These are phyloP conservation scores for Crossaster papposus DNA, from an alignment of 53 echinoderm and acorn worm species.

Conservation along the genomic window DNA sequence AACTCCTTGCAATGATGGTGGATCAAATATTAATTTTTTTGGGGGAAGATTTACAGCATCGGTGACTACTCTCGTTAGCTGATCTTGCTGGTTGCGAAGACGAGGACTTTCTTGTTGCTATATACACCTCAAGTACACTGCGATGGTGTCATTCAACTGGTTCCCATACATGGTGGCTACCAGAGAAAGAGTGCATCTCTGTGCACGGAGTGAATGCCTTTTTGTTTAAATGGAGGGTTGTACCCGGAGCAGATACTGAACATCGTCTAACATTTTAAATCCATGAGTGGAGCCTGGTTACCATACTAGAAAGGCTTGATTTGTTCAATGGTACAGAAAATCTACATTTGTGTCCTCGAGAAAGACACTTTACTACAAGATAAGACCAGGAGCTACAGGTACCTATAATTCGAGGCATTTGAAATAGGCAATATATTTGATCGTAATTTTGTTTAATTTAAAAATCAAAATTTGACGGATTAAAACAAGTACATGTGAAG, in stretches of 20 bases:
- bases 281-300: too few relatives aligned
- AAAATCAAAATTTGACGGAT: too few relatives aligned
- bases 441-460: too few relatives aligned
- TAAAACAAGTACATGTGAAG: too few relatives aligned
- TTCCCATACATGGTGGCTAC: background rate
- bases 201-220: background rate
- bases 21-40: background rate
- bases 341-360: background rate
- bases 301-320: too few relatives aligned
- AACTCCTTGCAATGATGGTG: slow-evolving; percentile 1
- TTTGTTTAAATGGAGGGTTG: too few relatives aligned
- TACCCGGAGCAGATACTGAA: too few relatives aligned
- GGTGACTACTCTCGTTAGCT: background rate
- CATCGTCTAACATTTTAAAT: too few relatives aligned
- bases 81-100: background rate
- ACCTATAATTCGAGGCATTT: background rate
- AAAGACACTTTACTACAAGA: background rate
- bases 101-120: background rate
- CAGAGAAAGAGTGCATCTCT: background rate
- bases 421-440: too few relatives aligned
- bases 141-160: background rate
- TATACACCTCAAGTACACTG: background rate
- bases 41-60: background rate
- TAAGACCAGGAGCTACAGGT: background rate
- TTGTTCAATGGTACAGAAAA: background rate